Conservation (phyloP, 2,113 vertebrate genomes). For the Stercorarius parasiticus region DNA sequence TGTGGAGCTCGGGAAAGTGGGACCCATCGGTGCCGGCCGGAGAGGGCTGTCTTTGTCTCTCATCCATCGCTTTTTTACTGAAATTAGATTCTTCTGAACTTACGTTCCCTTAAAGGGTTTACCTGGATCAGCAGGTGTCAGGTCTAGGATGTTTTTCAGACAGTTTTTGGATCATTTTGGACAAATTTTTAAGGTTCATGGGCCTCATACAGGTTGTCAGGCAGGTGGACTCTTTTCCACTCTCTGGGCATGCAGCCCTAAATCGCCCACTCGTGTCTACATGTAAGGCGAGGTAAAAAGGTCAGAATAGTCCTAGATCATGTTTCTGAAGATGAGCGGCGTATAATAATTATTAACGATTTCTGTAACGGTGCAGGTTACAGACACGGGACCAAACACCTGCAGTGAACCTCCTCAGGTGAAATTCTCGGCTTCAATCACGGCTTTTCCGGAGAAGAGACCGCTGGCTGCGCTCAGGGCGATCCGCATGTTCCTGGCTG, state of each 20-base stretch:
- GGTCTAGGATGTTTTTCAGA: not conserved
- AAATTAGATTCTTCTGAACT: not conserved
- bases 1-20: not conserved
- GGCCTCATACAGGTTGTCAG: not conserved
- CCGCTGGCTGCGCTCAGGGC: constrained; percentile 2
- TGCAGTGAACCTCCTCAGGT: constrained; percentile 8
- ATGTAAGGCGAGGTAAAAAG: not conserved
- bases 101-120: not conserved
- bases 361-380: not conserved
- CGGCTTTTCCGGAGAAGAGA: not conserved
- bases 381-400: not conserved
- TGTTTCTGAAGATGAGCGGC: not conserved
- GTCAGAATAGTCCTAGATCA: not conserved
- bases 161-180: not conserved
- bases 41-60: not conserved
- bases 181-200: not conserved
- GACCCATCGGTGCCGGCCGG: accelerated
- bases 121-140: not conserved
- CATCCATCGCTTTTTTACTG: not conserved
- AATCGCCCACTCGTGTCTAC: not conserved
- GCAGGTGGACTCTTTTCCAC: not conserved
- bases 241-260: not conserved
- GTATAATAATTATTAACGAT: not conserved
- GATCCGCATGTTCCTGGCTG: not conserved
- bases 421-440: not conserved